Evolutionary conservation across 2,888 invertebrate genomes (phyloP), one percentile per base, ranked within the genome.

Genomic region (Apamea crenata): DNA sequence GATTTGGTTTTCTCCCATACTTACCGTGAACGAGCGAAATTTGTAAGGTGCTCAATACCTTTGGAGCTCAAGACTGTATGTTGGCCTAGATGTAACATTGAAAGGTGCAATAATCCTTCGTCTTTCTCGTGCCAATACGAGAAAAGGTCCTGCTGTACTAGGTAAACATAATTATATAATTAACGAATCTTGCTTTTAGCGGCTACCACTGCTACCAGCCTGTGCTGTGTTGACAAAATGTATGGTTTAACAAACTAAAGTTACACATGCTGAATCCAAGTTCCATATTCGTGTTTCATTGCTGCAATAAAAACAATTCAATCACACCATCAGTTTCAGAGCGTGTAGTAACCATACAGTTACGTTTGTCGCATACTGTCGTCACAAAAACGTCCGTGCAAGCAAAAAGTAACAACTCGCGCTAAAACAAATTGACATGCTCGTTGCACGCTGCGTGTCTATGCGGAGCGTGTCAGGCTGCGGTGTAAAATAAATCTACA

Each of bases 351-450:
- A 56, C 36, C 18, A 56, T 56, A 10, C 25, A 50, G 47, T 29
- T 47, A 69, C 32, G 25, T 36, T 50, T 70, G 70, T 36, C 14
- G 36, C 16, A 32, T 32, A n/a, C 56, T n/a, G n/a, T n/a, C 36
- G n/a, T 56, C 71, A 71, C 36, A 71, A 71, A 36, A 71, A 59
- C 36, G 36, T 59, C 36, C 71, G n/a, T 36, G 53, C 10, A 36
- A 53, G 53, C 53, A 10, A 70, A 53, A 25, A 53, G 36, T 56
- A 56, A 32, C 6, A 53, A 53, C 69, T 32, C 50, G 47, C 21
- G 69, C 50, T 32, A 50, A 21, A 32, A 69, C 50, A 50, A 32
- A 69, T 16, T 70, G 32, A 70, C 50, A 53, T 18, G 18, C 36
- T 71, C 36, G 53, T 53, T 70, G 70, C 53, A 70, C 70, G 25